Evolutionary conservation across 2,113 vertebrate genomes (phyloP).

Genomic region (Aphyosemion australe): DNA sequence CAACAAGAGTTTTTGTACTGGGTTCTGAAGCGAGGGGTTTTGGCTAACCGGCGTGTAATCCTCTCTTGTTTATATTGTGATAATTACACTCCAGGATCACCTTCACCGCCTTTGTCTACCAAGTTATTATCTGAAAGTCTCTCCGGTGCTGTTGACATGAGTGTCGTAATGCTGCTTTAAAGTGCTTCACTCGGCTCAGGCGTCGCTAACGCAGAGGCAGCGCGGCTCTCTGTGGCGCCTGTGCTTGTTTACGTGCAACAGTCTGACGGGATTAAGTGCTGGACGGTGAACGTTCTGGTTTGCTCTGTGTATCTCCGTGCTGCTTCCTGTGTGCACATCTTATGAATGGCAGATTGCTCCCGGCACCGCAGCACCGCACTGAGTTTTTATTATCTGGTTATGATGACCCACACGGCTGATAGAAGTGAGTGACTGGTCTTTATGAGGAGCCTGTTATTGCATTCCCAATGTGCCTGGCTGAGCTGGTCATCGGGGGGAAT

Average conservation of each 20-base stretch:
- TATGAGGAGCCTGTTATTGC: slow-evolving; percentile 70
- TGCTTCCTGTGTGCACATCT: slow-evolving; percentile 48
- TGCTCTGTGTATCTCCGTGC: slow-evolving; percentile 44
- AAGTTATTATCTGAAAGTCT: slow-evolving; percentile 56
- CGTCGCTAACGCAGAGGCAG: slow-evolving; percentile 57
- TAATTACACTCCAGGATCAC: slow-evolving; percentile 62
- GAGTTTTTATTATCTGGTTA: slow-evolving; percentile 56
- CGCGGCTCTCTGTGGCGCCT: slow-evolving; percentile 42
- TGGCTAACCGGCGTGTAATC: slow-evolving; percentile 62
- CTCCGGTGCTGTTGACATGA: slow-evolving; percentile 55
- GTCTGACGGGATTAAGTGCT: slow-evolving; percentile 37
- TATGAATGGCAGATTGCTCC: slow-evolving; percentile 48
- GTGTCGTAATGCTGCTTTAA: slow-evolving; percentile 40
- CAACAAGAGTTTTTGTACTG: slow-evolving; percentile 60
- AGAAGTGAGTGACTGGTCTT: slow-evolving; percentile 49
- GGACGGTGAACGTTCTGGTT: slow-evolving; percentile 32
- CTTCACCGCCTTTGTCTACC: slow-evolving; percentile 48
- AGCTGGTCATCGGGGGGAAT: slow-evolving; percentile 55
- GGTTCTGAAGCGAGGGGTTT: slow-evolving; percentile 41
- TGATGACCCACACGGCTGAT: slow-evolving; percentile 45
- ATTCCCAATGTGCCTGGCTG: slow-evolving; percentile 54
- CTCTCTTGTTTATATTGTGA: slow-evolving; percentile 54
- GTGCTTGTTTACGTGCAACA: slow-evolving; percentile 54
- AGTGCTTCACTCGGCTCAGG: slow-evolving; percentile 58
- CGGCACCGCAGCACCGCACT: slow-evolving; percentile 25